phyloP scores from a whole-genome alignment of 2,888 invertebrate genomes.

The Idaea straminata region DNA sequence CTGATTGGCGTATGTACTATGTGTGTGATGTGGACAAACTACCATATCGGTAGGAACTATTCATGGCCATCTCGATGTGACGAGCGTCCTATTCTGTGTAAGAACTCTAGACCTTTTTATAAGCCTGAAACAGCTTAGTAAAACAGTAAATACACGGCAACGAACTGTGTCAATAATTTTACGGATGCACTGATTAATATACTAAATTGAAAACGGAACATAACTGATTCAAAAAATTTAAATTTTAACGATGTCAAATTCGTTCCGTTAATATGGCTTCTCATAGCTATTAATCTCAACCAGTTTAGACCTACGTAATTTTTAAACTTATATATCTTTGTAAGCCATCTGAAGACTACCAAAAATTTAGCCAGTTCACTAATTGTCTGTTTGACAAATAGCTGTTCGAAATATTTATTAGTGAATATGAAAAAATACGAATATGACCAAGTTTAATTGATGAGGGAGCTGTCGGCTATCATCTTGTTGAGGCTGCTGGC shows the following conservation, averaged over 20 bases:
- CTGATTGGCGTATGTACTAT: too few relatives aligned
- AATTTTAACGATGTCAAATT: constrained; percentile 26
- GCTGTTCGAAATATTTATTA: not conserved
- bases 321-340: not conserved
- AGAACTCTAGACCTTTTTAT: too few relatives aligned
- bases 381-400: not conserved
- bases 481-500: too few relatives aligned
- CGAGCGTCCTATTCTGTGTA: too few relatives aligned
- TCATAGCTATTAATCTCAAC: not conserved
- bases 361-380: not conserved
- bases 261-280: too few relatives aligned
- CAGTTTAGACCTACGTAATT: not conserved
- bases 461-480: too few relatives aligned
- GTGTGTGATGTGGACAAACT: too few relatives aligned
- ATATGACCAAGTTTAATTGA: too few relatives aligned
- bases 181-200: not conserved
- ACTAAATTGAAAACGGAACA: not conserved
- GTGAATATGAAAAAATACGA: too few relatives aligned
- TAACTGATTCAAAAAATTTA: not conserved
- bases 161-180: not conserved
- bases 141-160: not conserved
- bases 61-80: too few relatives aligned
- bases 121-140: too few relatives aligned
- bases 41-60: too few relatives aligned
- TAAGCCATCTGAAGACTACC: not conserved